phyloP scores from a whole-genome alignment of 2,888 invertebrate genomes.

The Ichneumoninae sp. region DNA sequence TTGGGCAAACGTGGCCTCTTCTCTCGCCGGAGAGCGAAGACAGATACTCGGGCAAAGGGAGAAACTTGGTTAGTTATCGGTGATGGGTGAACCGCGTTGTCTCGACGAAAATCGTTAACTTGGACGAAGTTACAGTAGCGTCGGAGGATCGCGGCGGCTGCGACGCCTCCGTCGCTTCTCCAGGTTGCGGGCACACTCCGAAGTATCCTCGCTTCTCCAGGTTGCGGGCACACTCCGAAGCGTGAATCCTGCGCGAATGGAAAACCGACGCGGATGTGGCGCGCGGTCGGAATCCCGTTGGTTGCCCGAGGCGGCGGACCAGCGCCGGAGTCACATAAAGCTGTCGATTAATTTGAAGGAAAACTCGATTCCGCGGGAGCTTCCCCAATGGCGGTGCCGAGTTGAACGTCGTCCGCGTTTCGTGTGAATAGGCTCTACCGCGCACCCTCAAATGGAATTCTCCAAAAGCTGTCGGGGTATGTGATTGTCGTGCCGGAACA shows the following conservation, averaged over 20 bases:
- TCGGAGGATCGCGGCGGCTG: background rate
- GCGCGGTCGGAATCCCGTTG: conserved; percentile 18
- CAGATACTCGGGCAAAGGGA: conserved; percentile 57
- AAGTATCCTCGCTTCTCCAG: conserved; percentile 24
- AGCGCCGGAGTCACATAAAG: conserved; percentile 67
- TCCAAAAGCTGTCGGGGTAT: conserved; percentile 11
- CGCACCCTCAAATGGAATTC: background rate
- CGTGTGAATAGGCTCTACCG: conserved; percentile 2
- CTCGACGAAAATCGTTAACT: conserved; percentile 76
- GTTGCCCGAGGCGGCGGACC: background rate
- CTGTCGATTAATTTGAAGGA: conserved; percentile 72
- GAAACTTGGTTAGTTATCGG: conserved; percentile 78
- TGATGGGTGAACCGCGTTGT: conserved; percentile 69
- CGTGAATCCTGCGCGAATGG: conserved; percentile 21
- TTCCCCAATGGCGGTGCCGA: background rate
- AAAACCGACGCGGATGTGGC: conserved; percentile 42
- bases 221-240: conserved; percentile 13
- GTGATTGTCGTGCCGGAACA: conserved; percentile 21
- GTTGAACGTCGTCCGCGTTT: background rate
- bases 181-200: conserved; percentile 18
- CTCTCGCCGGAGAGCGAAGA: conserved; percentile 41
- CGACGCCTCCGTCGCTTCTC: conserved; percentile 54
- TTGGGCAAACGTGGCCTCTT: conserved; percentile 6
- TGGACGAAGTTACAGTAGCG: conserved; percentile 64
- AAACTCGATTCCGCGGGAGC: conserved; percentile 68